These are phyloP conservation scores for Phasianus colchicus DNA, from an alignment of 2,113 vertebrate species.

Conservation along the genomic window DNA sequence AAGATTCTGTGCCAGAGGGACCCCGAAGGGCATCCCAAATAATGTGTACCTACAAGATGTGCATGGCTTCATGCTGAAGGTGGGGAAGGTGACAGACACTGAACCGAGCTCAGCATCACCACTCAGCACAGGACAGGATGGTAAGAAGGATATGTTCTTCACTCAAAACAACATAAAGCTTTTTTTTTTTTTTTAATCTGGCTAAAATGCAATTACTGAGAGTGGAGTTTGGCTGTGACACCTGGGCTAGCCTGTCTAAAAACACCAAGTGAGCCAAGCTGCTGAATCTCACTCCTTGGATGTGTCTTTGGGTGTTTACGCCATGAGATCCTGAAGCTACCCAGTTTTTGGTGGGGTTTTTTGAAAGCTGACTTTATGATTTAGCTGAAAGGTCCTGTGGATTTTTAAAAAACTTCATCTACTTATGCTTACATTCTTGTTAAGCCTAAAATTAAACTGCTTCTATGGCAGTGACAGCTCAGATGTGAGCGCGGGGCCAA, in stretches of 20 bases:
- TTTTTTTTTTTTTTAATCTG: neutral
- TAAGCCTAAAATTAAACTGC: constrained; percentile 28
- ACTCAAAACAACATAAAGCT: neutral
- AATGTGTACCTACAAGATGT: accelerated
- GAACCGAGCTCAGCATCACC: neutral
- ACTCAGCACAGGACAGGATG: neutral
- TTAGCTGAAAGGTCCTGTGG: neutral
- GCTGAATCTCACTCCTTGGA: neutral
- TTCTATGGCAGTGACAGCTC: constrained; percentile 19
- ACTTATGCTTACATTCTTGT: neutral
- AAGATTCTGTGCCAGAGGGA: neutral
- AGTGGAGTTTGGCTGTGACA: neutral
- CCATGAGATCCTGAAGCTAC: neutral
- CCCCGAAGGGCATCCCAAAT: neutral
- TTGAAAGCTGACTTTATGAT: neutral
- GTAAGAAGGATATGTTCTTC: neutral
- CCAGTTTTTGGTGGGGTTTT: neutral
- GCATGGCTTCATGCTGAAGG: neutral
- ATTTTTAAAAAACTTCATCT: neutral
- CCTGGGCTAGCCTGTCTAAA: neutral
- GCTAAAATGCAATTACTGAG: neutral
- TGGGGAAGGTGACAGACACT: neutral
- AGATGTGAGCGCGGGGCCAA: constrained; percentile 54
- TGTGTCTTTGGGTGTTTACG: neutral
- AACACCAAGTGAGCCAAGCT: neutral